phyloP scores from a whole-genome alignment of 2,113 vertebrate genomes.

The Nycticorax nycticorax region DNA sequence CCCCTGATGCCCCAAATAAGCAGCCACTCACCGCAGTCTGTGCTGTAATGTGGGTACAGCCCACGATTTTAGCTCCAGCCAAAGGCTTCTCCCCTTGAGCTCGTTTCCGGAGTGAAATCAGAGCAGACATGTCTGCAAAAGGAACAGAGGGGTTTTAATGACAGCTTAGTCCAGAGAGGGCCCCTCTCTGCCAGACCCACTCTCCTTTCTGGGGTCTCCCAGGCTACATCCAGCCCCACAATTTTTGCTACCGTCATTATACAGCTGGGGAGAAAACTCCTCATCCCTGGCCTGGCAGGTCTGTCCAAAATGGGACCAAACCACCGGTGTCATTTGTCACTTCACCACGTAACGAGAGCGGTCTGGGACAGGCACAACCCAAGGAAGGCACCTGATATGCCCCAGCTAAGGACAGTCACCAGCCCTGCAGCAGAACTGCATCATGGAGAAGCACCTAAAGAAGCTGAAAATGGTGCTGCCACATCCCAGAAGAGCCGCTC shows the following conservation, averaged over 20 bases:
- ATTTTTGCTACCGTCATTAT: neutral
- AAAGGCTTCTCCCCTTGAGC: slow-evolving; percentile 98
- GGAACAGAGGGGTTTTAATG: slow-evolving; percentile 52
- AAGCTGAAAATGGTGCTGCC: neutral
- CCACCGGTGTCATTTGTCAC: neutral
- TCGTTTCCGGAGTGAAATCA: slow-evolving; percentile 96
- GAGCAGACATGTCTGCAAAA: slow-evolving; percentile 94
- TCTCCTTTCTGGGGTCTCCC: neutral
- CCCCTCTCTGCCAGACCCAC: neutral
- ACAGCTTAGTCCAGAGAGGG: neutral
- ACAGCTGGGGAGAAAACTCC: neutral
- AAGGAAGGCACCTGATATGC: neutral
- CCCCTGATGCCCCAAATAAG: neutral
- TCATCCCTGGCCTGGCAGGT: neutral
- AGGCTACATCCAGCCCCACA: neutral
- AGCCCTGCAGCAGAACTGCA: neutral
- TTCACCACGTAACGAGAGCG: fast-evolving
- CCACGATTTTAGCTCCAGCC: slow-evolving; percentile 95
- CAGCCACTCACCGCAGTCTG: slow-evolving; percentile 89
- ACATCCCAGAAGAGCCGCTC: neutral
- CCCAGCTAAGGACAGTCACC: neutral
- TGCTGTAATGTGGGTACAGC: slow-evolving; percentile 97
- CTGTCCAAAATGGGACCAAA: fast-evolving
- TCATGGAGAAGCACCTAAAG: neutral
- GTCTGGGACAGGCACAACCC: neutral